Evolutionary conservation across 2,888 invertebrate genomes (phyloP).

Genomic region (Pterostichus madidus): DNA sequence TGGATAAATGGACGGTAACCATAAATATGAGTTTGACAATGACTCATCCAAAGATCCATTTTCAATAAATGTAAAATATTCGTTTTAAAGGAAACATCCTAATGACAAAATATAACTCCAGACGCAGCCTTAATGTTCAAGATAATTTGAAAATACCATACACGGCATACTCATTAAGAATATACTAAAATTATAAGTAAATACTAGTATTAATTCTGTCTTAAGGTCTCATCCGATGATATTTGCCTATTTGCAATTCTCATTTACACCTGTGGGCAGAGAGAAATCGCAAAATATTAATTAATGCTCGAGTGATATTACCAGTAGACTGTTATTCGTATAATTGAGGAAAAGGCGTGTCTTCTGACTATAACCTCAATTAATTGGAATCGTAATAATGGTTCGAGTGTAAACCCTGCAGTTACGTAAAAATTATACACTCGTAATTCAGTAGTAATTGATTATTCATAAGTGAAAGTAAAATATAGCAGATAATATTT

Average conservation of each 20-base stretch:
- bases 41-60: no score
- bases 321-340: constrained; percentile 16
- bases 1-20: no score
- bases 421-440: constrained; percentile 51
- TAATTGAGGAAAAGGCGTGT: constrained; percentile 51
- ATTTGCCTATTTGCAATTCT: not conserved
- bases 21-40: no score
- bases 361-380: constrained; percentile 48
- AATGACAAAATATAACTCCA: no score
- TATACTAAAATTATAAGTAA: not conserved
- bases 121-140: no score
- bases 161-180: no score
- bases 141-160: no score
- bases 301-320: constrained; percentile 23
- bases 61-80: no score
- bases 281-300: constrained; percentile 31
- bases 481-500: constrained; percentile 27
- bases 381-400: constrained; percentile 48
- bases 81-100: no score
- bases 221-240: not conserved
- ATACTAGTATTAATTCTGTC: not conserved
- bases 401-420: constrained; percentile 14
- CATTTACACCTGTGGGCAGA: constrained; percentile 4
- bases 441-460: constrained; percentile 46
- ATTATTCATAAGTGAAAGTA: constrained; percentile 50